Conservation (phyloP, 2,797 vertebrate species). For the Potorous gilbertii region DNA sequence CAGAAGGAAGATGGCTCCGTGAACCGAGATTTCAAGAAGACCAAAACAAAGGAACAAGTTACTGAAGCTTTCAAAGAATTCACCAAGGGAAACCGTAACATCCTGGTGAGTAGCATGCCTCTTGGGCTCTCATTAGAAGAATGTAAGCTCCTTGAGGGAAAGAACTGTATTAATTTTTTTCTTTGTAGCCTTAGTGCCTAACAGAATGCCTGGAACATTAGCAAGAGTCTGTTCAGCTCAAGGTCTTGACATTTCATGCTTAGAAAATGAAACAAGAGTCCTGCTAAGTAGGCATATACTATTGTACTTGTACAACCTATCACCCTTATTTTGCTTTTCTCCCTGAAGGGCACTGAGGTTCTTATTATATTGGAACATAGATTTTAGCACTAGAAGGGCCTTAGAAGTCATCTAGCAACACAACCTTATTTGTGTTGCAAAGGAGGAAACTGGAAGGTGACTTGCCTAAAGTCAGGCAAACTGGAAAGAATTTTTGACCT, state of each 20-base stretch:
- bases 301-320: background rate
- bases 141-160: background rate
- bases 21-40: slow-evolving; percentile 99
- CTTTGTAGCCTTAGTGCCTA: background rate
- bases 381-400: background rate
- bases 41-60: slow-evolving; percentile 94
- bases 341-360: background rate
- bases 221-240: background rate
- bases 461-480: background rate
- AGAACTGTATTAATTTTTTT: background rate
- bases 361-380: background rate
- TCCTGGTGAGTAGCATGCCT: slow-evolving; percentile 89
- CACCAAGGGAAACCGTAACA: slow-evolving; percentile 91
- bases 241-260: background rate
- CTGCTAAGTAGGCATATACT: accelerated
- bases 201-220: background rate
- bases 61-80: slow-evolving; percentile 93
- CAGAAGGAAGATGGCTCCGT: slow-evolving; percentile 98
- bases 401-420: background rate
- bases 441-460: background rate
- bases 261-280: background rate
- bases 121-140: accelerated
- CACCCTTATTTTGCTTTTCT: background rate
- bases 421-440: background rate
- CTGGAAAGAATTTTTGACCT: background rate